Evolutionary conservation across 2,888 invertebrate species (phyloP).

Genomic region (Lumbricus terrestris): DNA sequence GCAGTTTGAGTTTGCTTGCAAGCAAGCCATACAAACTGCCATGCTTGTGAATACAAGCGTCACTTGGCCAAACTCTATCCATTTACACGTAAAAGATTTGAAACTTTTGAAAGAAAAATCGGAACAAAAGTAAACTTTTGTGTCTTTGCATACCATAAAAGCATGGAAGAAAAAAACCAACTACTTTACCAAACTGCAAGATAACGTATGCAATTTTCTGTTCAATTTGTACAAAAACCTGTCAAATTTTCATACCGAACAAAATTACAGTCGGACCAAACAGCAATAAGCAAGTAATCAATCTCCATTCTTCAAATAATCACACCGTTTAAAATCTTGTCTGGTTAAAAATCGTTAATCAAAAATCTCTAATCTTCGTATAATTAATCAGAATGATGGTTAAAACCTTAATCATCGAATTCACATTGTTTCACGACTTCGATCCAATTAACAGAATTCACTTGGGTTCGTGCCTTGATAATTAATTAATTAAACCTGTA

Average conservation of each 20-base stretch:
- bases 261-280: not conserved
- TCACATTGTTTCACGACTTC: not conserved
- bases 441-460: not conserved
- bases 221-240: not conserved
- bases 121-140: not conserved
- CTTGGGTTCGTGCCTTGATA: not conserved
- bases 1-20: not conserved
- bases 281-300: not conserved
- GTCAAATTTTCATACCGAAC: not conserved
- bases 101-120: not conserved
- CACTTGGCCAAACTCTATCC: not conserved
- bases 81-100: not conserved
- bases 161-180: too few species aligned
- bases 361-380: not conserved
- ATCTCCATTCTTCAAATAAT: not conserved
- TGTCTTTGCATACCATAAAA: not conserved
- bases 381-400: not conserved
- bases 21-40: not conserved
- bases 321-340: not conserved
- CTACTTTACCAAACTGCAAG: too few species aligned
- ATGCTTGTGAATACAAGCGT: not conserved
- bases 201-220: not conserved
- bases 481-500: not conserved
- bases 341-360: too few species aligned
- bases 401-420: too few species aligned